phyloP scores from a whole-genome alignment of 2,888 invertebrate genomes.

The Eudemis profundana region DNA sequence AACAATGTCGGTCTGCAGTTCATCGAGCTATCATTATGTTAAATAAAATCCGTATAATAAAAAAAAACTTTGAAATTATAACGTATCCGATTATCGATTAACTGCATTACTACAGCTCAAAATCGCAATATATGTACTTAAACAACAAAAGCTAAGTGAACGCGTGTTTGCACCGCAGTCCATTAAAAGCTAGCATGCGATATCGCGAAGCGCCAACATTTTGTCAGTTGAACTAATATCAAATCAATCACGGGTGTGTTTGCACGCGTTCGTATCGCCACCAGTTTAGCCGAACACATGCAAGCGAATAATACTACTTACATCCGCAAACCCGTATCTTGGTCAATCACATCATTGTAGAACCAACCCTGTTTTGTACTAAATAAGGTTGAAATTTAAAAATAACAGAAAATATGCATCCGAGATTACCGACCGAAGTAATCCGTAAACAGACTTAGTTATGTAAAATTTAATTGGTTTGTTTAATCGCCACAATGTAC shows the following conservation, averaged over 20 bases:
- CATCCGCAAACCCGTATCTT: slow-evolving; percentile 6
- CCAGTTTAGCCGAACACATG: slow-evolving; percentile 54
- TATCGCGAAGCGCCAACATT: slow-evolving; percentile 66
- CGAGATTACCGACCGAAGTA: not conserved
- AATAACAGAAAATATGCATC: not conserved
- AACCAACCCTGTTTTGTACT: not conserved
- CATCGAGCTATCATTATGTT: too few relatives aligned
- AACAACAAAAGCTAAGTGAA: slow-evolving; percentile 38
- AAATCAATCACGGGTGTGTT: slow-evolving; percentile 67
- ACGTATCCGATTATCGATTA: not conserved
- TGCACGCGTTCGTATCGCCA: slow-evolving; percentile 56
- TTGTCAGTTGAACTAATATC: slow-evolving; percentile 73
- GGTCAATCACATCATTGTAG: not conserved
- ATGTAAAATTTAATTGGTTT: slow-evolving; percentile 43
- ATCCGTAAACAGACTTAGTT: slow-evolving; percentile 39
- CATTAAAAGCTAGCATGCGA: slow-evolving; percentile 68
- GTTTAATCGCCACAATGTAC: slow-evolving; percentile 38
- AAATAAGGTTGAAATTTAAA: not conserved
- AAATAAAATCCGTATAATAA: too few relatives aligned
- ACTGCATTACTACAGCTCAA: not conserved
- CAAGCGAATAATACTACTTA: slow-evolving; percentile 46
- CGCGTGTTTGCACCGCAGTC: slow-evolving; percentile 60
- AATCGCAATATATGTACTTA: slow-evolving; percentile 16
- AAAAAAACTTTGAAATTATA: too few relatives aligned
- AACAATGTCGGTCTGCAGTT: too few relatives aligned